phyloP scores from a whole-genome alignment of 2,888 invertebrate genomes.

The Erebia ligea region DNA sequence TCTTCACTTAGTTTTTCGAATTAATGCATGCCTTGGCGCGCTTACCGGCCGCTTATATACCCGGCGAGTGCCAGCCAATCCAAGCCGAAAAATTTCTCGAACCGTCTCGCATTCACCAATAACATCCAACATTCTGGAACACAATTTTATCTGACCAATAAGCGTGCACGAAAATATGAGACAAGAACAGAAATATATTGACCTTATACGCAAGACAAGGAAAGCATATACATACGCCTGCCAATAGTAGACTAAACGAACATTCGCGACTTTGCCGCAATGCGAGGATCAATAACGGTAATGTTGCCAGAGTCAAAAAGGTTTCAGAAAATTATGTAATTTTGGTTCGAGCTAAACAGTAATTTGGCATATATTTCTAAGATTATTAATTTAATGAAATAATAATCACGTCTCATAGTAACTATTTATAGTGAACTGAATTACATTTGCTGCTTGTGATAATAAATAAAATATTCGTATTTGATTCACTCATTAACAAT shows the following conservation, averaged over 20 bases:
- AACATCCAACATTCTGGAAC: slow-evolving; percentile 49
- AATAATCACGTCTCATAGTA: no score
- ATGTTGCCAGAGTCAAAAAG: slow-evolving; percentile 2
- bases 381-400: no score
- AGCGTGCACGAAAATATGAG: slow-evolving; percentile 23
- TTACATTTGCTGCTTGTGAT: no score
- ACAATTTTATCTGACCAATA: slow-evolving; percentile 50
- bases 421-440: no score
- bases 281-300: slow-evolving; percentile 2
- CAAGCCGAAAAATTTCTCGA: slow-evolving; percentile 59
- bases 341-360: neutral
- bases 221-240: neutral
- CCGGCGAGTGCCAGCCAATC: slow-evolving; percentile 51
- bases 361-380: no score
- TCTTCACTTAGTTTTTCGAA: slow-evolving; percentile 60
- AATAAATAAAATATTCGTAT: no score
- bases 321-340: neutral
- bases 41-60: slow-evolving; percentile 55
- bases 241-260: slow-evolving; percentile 7
- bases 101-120: slow-evolving; percentile 54
- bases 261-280: slow-evolving; percentile 9
- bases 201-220: slow-evolving; percentile 29
- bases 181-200: slow-evolving; percentile 23
- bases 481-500: no score
- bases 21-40: slow-evolving; percentile 67